phyloP scores from a whole-genome alignment of 2,888 invertebrate genomes.

The Xiphydria camelus region DNA sequence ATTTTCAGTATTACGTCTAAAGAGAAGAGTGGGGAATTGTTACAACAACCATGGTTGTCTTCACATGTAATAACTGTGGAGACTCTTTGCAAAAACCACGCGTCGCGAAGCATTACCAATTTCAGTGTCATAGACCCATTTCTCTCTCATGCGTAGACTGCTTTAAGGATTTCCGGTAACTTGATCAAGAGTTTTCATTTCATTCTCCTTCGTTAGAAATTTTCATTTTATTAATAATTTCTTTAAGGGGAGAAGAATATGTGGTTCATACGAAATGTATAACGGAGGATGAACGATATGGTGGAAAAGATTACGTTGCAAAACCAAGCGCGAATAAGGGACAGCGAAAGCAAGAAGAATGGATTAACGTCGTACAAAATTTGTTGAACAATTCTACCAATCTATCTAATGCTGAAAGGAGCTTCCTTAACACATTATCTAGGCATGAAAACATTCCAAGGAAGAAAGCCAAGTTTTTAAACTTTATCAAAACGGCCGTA shows the following conservation, averaged over 20 bases:
- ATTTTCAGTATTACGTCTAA: too few species aligned
- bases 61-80: constrained; percentile 90
- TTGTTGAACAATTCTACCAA: constrained; percentile 65
- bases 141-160: constrained; percentile 92
- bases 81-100: constrained; percentile 88
- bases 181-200: constrained; percentile 17
- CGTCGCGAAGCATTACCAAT: constrained; percentile 85
- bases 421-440: constrained; percentile 70
- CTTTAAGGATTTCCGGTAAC: constrained; percentile 83
- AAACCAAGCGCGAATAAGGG: constrained; percentile 78
- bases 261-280: constrained; percentile 65
- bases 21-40: too few species aligned
- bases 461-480: constrained; percentile 81
- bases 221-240: constrained; percentile 17
- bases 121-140: constrained; percentile 70
- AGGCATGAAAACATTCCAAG: constrained; percentile 81
- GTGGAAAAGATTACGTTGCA: constrained; percentile 76
- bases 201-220: not conserved
- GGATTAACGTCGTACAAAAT: constrained; percentile 74
- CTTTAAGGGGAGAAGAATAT: constrained; percentile 68
- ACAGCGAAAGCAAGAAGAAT: constrained; percentile 82
- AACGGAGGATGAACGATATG: constrained; percentile 82
- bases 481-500: constrained; percentile 69
- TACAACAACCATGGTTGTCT: constrained; percentile 97
- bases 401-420: constrained; percentile 63